These are phyloP conservation scores for Temnothorax longispinosus DNA, from an alignment of 1,140 invertebrate species.

Conservation along the genomic window DNA sequence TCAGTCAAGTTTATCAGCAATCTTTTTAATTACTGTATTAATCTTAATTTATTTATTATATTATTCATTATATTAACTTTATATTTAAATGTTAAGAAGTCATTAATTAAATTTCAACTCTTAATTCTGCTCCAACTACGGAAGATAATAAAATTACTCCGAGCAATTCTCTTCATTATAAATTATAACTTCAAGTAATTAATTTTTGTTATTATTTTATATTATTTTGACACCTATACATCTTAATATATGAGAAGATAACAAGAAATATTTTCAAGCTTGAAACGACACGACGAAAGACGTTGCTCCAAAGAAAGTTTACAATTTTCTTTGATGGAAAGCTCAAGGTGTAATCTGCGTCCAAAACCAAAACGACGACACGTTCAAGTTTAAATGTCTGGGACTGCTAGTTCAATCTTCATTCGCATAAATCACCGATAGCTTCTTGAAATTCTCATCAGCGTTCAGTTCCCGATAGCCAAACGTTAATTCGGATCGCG, in stretches of 20 bases:
- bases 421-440: constrained; percentile 7
- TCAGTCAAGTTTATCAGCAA: not conserved
- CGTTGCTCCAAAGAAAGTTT: not conserved
- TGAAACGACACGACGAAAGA: not conserved
- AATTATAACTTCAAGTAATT: not conserved
- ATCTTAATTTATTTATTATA: not conserved
- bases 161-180: not conserved
- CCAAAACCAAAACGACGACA: not conserved
- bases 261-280: not conserved
- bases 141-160: not conserved
- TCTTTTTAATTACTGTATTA: constrained; percentile 6
- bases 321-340: not conserved
- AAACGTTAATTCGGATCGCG: constrained; percentile 63
- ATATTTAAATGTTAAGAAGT: not conserved
- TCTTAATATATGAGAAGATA: not conserved
- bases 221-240: not conserved
- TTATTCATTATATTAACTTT: not conserved
- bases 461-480: constrained; percentile 40
- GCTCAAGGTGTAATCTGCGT: not conserved
- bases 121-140: not conserved
- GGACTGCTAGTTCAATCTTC: not conserved
- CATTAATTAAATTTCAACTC: constrained; percentile 22
- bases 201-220: not conserved
- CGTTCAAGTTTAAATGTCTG: not conserved
- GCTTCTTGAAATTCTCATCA: constrained; percentile 65